Evolutionary conservation across 1,140 invertebrate genomes (phyloP).

Genomic region (Cherax quadricarinatus): DNA sequence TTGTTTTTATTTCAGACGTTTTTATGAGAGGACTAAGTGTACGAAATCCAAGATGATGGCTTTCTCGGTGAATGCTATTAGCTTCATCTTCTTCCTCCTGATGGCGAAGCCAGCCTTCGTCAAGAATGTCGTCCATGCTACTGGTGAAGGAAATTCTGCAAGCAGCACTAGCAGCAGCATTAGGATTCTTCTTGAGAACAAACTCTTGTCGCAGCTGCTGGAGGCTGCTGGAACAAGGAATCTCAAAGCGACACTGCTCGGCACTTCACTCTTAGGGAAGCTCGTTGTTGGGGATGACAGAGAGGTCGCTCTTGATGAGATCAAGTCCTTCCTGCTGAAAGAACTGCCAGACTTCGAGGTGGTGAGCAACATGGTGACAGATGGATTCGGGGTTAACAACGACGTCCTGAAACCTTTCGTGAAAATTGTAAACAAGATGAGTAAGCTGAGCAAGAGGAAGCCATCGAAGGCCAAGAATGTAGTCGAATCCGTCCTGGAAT

Average conservation of each 20-base stretch:
- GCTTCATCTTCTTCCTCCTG: not conserved
- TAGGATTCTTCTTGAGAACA: not conserved
- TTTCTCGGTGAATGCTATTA: not conserved
- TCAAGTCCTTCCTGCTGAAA: conserved; percentile 9
- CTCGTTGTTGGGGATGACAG: not conserved
- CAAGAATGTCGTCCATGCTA: not conserved
- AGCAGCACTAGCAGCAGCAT: not conserved
- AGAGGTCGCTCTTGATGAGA: not conserved
- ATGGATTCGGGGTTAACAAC: not conserved
- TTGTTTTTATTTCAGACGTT: no score
- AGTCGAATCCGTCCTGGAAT: not conserved
- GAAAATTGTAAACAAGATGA: conserved; percentile 15
- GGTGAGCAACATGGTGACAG: not conserved
- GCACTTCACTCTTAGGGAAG: not conserved
- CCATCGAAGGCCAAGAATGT: not conserved
- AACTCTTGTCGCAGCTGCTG: conserved; percentile 21
- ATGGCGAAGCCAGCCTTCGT: not conserved
- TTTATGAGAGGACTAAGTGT: not conserved
- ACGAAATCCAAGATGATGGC: not conserved
- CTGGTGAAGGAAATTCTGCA: not conserved
- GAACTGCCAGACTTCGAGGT: conserved; percentile 3
- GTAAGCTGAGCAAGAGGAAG: not conserved
- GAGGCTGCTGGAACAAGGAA: not conserved
- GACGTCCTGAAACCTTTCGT: conserved; percentile 31
- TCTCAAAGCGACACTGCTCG: not conserved